phyloP scores from a whole-genome alignment of 1,140 invertebrate species.

The Artemia franciscana region DNA sequence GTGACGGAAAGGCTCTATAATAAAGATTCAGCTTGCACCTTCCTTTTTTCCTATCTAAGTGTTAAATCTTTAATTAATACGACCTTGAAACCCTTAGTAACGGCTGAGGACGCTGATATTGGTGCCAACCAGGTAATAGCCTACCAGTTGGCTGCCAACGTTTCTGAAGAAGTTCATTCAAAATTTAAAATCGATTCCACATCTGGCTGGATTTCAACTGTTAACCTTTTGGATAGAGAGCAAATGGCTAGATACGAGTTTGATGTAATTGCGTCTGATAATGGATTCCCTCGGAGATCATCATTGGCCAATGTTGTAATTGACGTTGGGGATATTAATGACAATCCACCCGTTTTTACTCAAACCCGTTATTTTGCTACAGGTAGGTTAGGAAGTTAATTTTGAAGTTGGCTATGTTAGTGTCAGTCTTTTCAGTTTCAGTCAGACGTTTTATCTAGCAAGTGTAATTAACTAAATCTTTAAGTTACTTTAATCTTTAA shows the following conservation, averaged over 20 bases:
- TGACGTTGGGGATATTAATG: constrained; percentile 59
- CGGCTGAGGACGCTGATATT: constrained; percentile 50
- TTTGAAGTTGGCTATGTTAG: no score
- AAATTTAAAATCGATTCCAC: constrained; percentile 59
- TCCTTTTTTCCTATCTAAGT: no score
- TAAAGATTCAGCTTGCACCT: no score
- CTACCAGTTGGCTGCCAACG: constrained; percentile 36
- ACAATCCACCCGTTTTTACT: constrained; percentile 56
- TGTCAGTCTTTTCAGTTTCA: no score
- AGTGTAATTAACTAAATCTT: no score
- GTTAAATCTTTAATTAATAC: no score
- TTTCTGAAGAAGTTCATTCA: constrained; percentile 31
- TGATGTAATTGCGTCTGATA: constrained; percentile 53
- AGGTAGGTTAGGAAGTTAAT: constrained; percentile 13
- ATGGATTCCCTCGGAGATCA: constrained; percentile 43
- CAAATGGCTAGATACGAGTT: constrained; percentile 43
- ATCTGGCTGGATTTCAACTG: constrained; percentile 59
- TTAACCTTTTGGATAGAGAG: constrained; percentile 54
- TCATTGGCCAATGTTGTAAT: constrained; percentile 46
- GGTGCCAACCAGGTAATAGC: constrained; percentile 63
- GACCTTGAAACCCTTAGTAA: no score
- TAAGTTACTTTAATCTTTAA: no score
- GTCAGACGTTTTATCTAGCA: no score
- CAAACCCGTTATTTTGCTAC: constrained; percentile 35
- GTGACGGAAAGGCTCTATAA: no score